phyloP scores from a whole-genome alignment of 2,113 vertebrate species.

The Anarhynchus alexandrinus region DNA sequence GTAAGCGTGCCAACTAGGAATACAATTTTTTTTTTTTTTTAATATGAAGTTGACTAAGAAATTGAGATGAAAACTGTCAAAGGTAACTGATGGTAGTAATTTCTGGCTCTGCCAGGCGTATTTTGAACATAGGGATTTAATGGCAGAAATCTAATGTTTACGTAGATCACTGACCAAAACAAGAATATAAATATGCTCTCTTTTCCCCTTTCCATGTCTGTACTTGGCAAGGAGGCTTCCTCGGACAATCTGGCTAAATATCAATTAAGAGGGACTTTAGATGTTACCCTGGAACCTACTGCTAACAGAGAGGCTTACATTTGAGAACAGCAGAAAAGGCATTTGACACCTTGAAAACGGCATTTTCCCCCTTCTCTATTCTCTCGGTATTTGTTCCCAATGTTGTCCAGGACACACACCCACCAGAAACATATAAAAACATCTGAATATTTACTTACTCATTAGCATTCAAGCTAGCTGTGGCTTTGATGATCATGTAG shows the following conservation, averaged over 20 bases:
- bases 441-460: conserved; percentile 81
- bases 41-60: neutral
- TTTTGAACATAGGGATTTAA: neutral
- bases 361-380: neutral
- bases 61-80: neutral
- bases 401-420: neutral
- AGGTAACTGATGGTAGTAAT: neutral
- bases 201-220: neutral
- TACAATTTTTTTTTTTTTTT: neutral
- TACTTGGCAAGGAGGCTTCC: neutral
- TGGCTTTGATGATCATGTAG: conserved; percentile 96
- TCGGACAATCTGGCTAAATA: neutral
- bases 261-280: neutral
- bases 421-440: conserved; percentile 16
- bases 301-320: neutral
- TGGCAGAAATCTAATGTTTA: neutral
- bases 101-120: neutral
- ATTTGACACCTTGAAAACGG: neutral
- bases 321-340: neutral
- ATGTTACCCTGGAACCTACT: neutral
- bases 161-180: neutral
- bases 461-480: conserved; percentile 79
- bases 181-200: neutral
- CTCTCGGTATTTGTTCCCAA: neutral
- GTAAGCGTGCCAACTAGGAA: neutral